These are phyloP conservation scores for Leptopilina boulardi DNA, from an alignment of 1,140 invertebrate genomes.

Conservation along the genomic window DNA sequence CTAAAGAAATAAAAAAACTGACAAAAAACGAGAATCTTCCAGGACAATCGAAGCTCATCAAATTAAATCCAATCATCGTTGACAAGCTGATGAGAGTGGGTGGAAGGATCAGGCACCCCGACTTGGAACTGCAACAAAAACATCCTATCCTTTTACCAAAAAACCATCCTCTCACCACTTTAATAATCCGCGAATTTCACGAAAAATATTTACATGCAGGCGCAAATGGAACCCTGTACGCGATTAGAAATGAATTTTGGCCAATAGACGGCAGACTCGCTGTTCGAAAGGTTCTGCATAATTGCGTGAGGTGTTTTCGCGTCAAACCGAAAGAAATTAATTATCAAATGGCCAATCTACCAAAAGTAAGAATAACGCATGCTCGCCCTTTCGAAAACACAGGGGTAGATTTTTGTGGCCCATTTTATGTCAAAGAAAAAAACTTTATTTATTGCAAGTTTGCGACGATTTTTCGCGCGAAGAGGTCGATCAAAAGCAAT, in stretches of 20 bases:
- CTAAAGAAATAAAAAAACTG: background rate
- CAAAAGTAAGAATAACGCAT: background rate
- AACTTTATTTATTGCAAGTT: slow-evolving; percentile 52
- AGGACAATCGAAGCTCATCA: background rate
- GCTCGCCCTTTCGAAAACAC: slow-evolving; percentile 35
- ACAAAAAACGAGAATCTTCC: background rate
- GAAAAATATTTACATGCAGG: background rate
- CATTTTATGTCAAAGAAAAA: slow-evolving; percentile 37
- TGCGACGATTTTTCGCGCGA: slow-evolving; percentile 61
- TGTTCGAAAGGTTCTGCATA: slow-evolving; percentile 35
- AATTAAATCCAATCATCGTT: background rate
- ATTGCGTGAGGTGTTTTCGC: slow-evolving; percentile 45
- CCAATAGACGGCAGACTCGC: slow-evolving; percentile 43
- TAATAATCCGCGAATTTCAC: background rate
- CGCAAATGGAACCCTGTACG: background rate
- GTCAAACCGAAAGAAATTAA: background rate
- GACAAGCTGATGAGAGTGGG: background rate
- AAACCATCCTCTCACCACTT: background rate
- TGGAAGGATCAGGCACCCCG: background rate
- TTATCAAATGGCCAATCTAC: slow-evolving; percentile 46
- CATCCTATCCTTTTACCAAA: background rate
- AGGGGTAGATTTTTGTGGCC: slow-evolving; percentile 37
- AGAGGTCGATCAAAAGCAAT: slow-evolving; percentile 55
- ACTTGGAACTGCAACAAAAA: background rate
- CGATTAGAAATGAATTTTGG: slow-evolving; percentile 52